Evolutionary conservation across 2,888 invertebrate species (phyloP).

Genomic region (Oxystoma pomonae): DNA sequence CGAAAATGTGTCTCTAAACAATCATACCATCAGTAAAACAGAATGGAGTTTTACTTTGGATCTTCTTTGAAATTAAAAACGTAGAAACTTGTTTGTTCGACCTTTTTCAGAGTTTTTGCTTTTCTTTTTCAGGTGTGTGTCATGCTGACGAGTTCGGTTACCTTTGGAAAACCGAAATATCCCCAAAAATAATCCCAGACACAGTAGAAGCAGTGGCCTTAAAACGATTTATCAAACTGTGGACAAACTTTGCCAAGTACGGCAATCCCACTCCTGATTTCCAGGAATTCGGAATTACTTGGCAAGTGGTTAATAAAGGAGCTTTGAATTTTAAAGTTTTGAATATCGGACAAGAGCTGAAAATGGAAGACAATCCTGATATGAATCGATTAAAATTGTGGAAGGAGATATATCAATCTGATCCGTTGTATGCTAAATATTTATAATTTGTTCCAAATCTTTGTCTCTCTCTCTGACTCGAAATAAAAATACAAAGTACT

Average conservation of each 20-base stretch:
- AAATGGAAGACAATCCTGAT: conserved; percentile 32
- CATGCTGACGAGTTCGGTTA: conserved; percentile 35
- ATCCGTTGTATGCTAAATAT: conserved; percentile 16
- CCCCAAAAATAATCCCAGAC: conserved; percentile 24
- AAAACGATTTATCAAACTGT: conserved; percentile 32
- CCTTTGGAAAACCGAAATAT: conserved; percentile 28
- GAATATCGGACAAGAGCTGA: conserved; percentile 35
- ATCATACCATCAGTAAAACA: too few relatives aligned
- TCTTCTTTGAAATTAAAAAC: too few relatives aligned
- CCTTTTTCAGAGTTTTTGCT: too few relatives aligned
- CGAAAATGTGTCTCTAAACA: too few relatives aligned
- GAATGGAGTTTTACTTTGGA: too few relatives aligned
- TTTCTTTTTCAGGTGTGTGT: conserved; percentile 23
- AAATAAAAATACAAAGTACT: too few relatives aligned
- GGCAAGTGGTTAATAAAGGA: conserved; percentile 33
- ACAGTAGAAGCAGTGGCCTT: conserved; percentile 33
- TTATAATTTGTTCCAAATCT: too few relatives aligned
- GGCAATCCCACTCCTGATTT: conserved; percentile 29
- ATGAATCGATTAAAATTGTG: conserved; percentile 36
- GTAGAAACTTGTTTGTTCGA: too few relatives aligned
- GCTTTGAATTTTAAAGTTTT: conserved; percentile 33
- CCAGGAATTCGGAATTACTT: conserved; percentile 23
- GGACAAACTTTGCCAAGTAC: conserved; percentile 37
- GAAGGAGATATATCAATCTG: conserved; percentile 24
- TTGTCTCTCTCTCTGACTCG: too few relatives aligned